Percentiles rank a stretch among this genome's conserved stretches.
These are phyloP conservation scores for Mamestra brassicae DNA, from an alignment of 2,888 invertebrate species.

Conservation along the genomic window DNA sequence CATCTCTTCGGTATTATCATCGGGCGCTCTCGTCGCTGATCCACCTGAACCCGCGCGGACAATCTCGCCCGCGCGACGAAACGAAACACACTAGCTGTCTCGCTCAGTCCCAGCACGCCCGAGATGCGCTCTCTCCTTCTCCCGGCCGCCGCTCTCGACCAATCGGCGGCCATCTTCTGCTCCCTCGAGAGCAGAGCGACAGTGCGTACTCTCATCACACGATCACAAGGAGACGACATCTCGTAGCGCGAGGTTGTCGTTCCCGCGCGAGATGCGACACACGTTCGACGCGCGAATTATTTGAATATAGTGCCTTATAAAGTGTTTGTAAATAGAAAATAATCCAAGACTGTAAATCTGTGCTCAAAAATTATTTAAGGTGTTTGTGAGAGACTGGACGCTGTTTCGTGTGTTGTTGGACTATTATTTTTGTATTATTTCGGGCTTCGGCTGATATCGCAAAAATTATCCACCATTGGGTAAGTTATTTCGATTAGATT, in stretches of 20 bases:
- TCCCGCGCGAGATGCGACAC: slow-evolving; percentile 79
- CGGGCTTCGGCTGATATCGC: slow-evolving; percentile 85
- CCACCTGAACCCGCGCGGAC: slow-evolving; percentile 87
- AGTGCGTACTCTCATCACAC: slow-evolving; percentile 91
- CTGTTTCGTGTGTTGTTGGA: slow-evolving; percentile 78
- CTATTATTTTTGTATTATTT: slow-evolving; percentile 77
- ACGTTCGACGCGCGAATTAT: slow-evolving; percentile 78
- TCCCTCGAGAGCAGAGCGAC: slow-evolving; percentile 91
- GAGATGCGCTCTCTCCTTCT: slow-evolving; percentile 88
- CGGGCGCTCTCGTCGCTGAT: slow-evolving; percentile 81
- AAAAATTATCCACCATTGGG: slow-evolving; percentile 90
- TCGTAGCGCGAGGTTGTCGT: slow-evolving; percentile 89
- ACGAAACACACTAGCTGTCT: slow-evolving; percentile 84
- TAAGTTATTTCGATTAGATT: slow-evolving; percentile 90
- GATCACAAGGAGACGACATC: slow-evolving; percentile 89
- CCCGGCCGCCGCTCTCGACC: slow-evolving; percentile 87
- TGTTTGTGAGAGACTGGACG: slow-evolving; percentile 85
- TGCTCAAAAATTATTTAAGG: slow-evolving; percentile 80
- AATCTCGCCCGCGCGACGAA: slow-evolving; percentile 86
- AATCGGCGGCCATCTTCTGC: slow-evolving; percentile 90
- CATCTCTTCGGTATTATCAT: slow-evolving; percentile 89
- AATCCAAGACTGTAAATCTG: slow-evolving; percentile 79
- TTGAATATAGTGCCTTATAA: slow-evolving; percentile 79
- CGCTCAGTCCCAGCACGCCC: slow-evolving; percentile 80
- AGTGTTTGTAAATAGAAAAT: slow-evolving; percentile 73